Percentiles rank a stretch among this genome's conserved stretches.
Evolutionary conservation across 2,113 vertebrate genomes (phyloP).

Genomic region (Cyprinodon brontotheroides): DNA sequence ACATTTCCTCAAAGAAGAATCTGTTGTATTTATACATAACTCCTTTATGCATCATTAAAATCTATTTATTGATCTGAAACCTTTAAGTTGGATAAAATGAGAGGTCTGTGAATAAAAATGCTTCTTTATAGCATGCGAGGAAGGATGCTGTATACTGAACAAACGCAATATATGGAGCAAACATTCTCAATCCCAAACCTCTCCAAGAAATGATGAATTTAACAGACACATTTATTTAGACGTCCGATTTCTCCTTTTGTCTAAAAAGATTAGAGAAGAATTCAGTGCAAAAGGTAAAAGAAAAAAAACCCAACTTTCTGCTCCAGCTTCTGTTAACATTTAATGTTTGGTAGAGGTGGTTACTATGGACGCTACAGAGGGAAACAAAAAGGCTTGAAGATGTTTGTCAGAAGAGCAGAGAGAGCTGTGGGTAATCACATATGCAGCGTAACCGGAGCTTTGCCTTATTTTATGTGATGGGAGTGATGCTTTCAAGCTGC

Average conservation of each 20-base stretch:
- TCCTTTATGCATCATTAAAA: too few relatives aligned
- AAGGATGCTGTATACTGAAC: not conserved
- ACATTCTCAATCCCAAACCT: not conserved
- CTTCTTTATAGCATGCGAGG: too few relatives aligned
- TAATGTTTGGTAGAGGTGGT: not conserved
- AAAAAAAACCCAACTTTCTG: not conserved
- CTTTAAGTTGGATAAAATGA: too few relatives aligned
- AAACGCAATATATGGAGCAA: not conserved
- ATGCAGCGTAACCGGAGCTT: conserved; percentile 5
- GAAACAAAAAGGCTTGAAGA: conserved; percentile 14
- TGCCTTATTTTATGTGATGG: conserved; percentile 19
- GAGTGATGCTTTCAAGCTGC: conserved; percentile 36
- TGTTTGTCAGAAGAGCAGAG: conserved; percentile 9
- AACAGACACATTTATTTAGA: not conserved
- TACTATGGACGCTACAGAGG: not conserved
- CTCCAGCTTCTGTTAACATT: not conserved
- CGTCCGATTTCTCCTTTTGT: not conserved
- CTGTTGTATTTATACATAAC: too few relatives aligned
- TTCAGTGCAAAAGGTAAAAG: not conserved
- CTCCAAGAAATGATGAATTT: not conserved
- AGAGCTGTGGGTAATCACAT: not conserved
- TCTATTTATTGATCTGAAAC: too few relatives aligned
- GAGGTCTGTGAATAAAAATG: too few relatives aligned
- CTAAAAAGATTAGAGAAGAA: not conserved
- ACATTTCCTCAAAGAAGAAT: too few relatives aligned